A percentile compares a stretch with the other conserved stretches of the same genome.
phyloP scores from a whole-genome alignment of 2,113 vertebrate genomes.

The Saccopteryx leptura region DNA sequence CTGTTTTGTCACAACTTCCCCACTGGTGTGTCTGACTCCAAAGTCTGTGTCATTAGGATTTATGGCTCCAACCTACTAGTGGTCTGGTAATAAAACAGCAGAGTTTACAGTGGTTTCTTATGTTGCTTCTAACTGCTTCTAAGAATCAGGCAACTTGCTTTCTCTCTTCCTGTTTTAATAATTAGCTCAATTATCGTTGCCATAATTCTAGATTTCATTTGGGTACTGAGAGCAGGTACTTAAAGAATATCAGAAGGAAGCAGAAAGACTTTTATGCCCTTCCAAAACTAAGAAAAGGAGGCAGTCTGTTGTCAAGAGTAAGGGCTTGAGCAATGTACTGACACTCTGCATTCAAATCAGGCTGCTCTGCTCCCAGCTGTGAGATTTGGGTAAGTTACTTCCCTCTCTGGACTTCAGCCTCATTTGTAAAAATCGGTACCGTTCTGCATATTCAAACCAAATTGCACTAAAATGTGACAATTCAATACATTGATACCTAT shows the following conservation, averaged over 20 bases:
- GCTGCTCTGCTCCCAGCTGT: not conserved
- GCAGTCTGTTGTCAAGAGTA: not conserved
- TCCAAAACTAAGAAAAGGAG: not conserved
- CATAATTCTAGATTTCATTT: constrained; percentile 3
- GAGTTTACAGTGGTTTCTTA: not conserved
- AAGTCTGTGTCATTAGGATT: not conserved
- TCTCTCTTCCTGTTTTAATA: constrained; percentile 21
- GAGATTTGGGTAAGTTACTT: constrained; percentile 9
- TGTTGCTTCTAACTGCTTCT: not conserved
- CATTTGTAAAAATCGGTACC: not conserved
- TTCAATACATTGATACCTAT: not conserved
- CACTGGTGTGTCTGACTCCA: not conserved
- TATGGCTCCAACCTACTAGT: not conserved
- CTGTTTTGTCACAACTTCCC: not conserved
- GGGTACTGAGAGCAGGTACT: not conserved
- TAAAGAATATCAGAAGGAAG: not conserved
- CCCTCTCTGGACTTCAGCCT: not conserved
- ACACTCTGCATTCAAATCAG: not conserved
- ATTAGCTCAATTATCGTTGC: not conserved
- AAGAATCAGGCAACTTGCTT: not conserved
- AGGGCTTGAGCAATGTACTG: not conserved
- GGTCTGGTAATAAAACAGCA: not conserved
- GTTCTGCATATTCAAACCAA: not conserved
- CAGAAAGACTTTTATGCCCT: not conserved
- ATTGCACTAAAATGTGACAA: not conserved